These are phyloP conservation scores for Acanthosepion esculentum DNA, from an alignment of 2,888 invertebrate genomes.

Conservation along the genomic window DNA sequence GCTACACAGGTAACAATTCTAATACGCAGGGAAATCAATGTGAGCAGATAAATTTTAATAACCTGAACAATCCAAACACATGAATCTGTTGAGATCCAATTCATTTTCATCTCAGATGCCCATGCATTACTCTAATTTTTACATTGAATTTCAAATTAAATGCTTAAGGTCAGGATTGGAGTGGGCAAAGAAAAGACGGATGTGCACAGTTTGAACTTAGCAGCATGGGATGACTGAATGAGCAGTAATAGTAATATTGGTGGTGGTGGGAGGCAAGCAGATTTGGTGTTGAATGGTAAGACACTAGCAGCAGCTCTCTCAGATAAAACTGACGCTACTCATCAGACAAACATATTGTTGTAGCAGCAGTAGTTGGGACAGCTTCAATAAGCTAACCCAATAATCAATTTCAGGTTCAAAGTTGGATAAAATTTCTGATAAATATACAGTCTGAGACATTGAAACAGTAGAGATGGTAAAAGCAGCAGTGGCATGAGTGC, in stretches of 20 bases:
- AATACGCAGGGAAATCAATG: background rate
- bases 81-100: background rate
- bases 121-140: background rate
- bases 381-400: background rate
- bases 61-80: background rate
- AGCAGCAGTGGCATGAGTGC: background rate
- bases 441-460: slow-evolving; percentile 4
- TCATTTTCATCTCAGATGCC: background rate
- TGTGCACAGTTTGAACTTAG: background rate
- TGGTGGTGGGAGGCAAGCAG: background rate
- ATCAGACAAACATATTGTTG: background rate
- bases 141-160: no score
- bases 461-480: background rate
- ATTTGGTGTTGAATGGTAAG: background rate
- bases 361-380: background rate
- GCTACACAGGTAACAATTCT: background rate
- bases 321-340: slow-evolving; percentile 2
- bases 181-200: background rate
- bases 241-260: background rate
- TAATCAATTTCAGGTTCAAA: background rate
- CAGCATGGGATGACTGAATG: slow-evolving; percentile 21
- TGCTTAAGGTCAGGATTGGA: background rate
- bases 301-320: background rate
- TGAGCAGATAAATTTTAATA: background rate
- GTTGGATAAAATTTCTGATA: slow-evolving; percentile 33